These are phyloP conservation scores for Pygmarrhopalites habei DNA, from an alignment of 1,140 invertebrate genomes.

Conservation along the genomic window DNA sequence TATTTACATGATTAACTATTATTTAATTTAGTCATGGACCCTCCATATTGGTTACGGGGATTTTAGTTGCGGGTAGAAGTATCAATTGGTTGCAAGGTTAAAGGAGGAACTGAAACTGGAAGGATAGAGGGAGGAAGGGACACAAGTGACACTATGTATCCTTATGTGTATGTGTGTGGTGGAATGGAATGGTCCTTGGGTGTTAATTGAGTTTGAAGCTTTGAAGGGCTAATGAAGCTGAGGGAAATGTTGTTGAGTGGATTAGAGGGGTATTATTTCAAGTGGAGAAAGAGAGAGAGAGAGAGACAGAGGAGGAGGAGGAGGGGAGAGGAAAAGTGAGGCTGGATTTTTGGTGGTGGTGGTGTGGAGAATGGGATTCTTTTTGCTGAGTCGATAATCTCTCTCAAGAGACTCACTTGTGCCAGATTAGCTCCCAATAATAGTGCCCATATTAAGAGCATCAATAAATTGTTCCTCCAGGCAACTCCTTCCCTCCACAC, in stretches of 20 bases:
- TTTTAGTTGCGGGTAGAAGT: too few relatives aligned
- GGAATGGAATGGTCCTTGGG: constrained; percentile 1
- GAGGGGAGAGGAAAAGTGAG: not conserved
- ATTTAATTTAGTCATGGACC: too few relatives aligned
- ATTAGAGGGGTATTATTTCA: constrained; percentile 23
- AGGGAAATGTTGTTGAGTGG: constrained; percentile 37
- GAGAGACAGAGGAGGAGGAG: not conserved
- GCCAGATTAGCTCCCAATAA: constrained; percentile 35
- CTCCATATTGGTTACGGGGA: too few relatives aligned
- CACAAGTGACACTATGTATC: too few relatives aligned
- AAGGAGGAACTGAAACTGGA: too few relatives aligned
- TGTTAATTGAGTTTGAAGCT: constrained; percentile 36
- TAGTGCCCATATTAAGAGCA: constrained; percentile 31
- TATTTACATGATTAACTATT: too few relatives aligned
- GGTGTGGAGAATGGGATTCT: constrained; percentile 17
- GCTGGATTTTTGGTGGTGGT: not conserved
- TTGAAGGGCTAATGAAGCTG: constrained; percentile 32
- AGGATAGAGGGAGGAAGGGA: too few relatives aligned
- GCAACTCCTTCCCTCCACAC: not conserved
- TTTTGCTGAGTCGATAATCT: constrained; percentile 39
- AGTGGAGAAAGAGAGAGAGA: not conserved
- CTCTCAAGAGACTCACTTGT: constrained; percentile 32
- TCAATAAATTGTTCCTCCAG: constrained; percentile 27
- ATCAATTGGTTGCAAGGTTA: too few relatives aligned
- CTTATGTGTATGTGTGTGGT: too few relatives aligned